Percentiles rank a stretch among this genome's conserved stretches.
Evolutionary conservation across 2,888 invertebrate genomes (phyloP).

Genomic region (Agrochola litura): DNA sequence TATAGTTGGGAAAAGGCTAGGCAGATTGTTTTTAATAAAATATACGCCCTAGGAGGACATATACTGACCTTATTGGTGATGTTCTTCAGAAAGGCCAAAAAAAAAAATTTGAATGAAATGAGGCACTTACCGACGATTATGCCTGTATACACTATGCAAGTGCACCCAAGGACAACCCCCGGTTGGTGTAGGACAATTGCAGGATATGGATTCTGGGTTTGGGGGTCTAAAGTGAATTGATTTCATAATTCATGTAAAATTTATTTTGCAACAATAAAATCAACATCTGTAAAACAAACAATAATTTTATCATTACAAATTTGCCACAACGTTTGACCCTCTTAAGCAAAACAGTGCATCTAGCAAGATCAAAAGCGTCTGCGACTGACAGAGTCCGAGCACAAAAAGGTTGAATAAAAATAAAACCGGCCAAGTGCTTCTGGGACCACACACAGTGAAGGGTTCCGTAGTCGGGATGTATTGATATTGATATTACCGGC

Average conservation of each 20-base stretch:
- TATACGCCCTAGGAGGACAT: no score
- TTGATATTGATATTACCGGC: neutral
- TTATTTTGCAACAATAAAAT: neutral
- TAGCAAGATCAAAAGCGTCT: slow-evolving; percentile 48
- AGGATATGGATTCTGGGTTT: no score
- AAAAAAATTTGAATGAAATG: no score
- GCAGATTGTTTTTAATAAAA: no score
- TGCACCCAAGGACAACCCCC: no score
- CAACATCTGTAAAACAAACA: neutral
- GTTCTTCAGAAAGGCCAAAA: no score
- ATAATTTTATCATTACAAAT: neutral
- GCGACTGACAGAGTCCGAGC: slow-evolving; percentile 28
- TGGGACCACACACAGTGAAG: neutral
- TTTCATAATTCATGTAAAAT: neutral
- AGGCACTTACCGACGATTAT: no score
- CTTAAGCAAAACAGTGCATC: slow-evolving; percentile 42
- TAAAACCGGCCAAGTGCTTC: slow-evolving; percentile 3
- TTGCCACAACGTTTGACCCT: neutral
- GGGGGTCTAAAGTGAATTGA: neutral
- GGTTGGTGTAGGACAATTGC: no score
- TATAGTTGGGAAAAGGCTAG: no score
- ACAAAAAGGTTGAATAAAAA: slow-evolving; percentile 44
- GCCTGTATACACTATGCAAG: no score
- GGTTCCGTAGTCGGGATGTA: neutral
- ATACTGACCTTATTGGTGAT: no score